Evolutionary conservation across 2,888 invertebrate species (phyloP), one percentile per base, ranked within the genome.

Genomic region (Epinotia ramella): DNA sequence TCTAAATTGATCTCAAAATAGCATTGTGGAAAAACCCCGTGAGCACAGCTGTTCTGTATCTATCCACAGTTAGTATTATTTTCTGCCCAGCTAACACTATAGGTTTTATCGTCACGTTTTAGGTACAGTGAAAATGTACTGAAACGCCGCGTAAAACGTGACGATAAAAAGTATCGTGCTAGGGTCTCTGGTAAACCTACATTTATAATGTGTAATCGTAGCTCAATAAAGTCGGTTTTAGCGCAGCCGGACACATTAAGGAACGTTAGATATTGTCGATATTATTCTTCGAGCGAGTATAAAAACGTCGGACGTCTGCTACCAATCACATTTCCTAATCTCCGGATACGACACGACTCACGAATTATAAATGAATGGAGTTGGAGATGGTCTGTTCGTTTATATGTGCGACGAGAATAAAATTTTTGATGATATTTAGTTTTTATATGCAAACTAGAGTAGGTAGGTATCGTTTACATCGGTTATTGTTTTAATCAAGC

Each of bases 281-380:
- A 69, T 73, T 73, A 62, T 73, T 67, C 60, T 67, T 73, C 73
- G 57, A 46, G 57, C 60, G 59, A 18, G 60, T 65, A 65, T 75
- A 75, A 75, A 75, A 75, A 75, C 70, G 60, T 75, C 70, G 65
- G 75, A 71, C 75, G 75, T 75, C 75, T 75, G 75, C 40, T 75
- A 75, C 75, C 70, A 71, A 75, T 75, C 75, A 75, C 65, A 71
- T 75, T 71, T 75, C 75, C 75, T 75, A 75, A 75, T 75, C 75
- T 75, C 75, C 75, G 75, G 75, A 75, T 75, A 75, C 69, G 46
- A 57, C 69, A 16, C 75, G 75, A 63, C 65, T 46, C 46, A 69
- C 70, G 70, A 75, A 71, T 71, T 71, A 75, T 75, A 75, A 75
- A 75, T 66, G 60, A 53, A 65, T 66, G 53, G 70, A 65, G 49